Conservation (phyloP, 2,113 vertebrate species). For the Pelusios castaneus region DNA sequence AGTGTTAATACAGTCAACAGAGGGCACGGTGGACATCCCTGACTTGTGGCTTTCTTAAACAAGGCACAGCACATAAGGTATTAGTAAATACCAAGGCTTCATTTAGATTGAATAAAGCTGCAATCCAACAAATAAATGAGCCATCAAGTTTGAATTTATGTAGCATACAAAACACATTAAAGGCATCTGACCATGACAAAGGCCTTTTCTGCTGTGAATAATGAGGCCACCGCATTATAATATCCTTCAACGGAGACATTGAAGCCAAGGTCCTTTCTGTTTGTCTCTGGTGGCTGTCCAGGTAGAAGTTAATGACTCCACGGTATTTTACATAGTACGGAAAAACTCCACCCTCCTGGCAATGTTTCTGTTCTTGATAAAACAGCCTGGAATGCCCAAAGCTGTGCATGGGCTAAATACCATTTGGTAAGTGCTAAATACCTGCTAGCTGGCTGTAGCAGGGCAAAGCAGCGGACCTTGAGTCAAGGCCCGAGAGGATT, state of each 20-base stretch:
- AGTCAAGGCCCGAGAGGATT: no score
- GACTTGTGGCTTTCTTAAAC: conserved; percentile 71
- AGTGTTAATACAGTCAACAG: conserved; percentile 53
- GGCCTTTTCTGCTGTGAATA: conserved; percentile 84
- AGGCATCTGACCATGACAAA: conserved; percentile 85
- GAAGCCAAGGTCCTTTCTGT: conserved; percentile 79
- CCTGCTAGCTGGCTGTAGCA: not conserved
- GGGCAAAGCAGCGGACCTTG: no score
- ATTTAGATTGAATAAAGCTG: conserved; percentile 81
- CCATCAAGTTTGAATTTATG: conserved; percentile 86
- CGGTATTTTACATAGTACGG: conserved; percentile 36
- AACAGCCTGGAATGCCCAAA: conserved; percentile 2
- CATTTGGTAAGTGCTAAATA: not conserved
- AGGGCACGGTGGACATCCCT: conserved; percentile 62
- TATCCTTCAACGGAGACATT: conserved; percentile 80
- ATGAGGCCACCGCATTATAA: conserved; percentile 77
- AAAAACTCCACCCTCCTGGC: conserved; percentile 39
- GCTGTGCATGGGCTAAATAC: not conserved
- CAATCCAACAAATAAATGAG: conserved; percentile 85
- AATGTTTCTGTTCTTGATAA: not conserved
- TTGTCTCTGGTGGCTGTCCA: conserved; percentile 74
- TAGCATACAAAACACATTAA: conserved; percentile 85
- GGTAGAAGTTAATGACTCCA: conserved; percentile 70
- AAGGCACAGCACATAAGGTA: conserved; percentile 78
- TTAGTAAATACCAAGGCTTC: conserved; percentile 83